These are phyloP conservation scores for Caenorhabditis briggsae DNA, from an alignment of 1,140 invertebrate species.

Conservation along the genomic window DNA sequence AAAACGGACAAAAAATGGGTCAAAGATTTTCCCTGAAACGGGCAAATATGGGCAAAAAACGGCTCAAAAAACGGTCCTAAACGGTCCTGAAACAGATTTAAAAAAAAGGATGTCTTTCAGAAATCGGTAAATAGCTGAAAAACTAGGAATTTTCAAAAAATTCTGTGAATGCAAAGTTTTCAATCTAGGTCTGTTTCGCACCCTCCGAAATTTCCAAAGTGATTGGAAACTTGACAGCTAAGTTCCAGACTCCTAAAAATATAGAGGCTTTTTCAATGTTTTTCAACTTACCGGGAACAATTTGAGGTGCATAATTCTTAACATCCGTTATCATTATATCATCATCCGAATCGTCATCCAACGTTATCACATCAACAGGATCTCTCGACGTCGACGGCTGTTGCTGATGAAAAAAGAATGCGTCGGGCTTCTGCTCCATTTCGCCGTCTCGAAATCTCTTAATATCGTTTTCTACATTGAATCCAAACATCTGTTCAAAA, in stretches of 20 bases:
- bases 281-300: background rate
- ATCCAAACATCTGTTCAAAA: conserved; percentile 58
- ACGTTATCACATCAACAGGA: conserved; percentile 10
- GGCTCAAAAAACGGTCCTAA: too few species aligned
- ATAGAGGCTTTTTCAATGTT: too few species aligned
- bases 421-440: background rate
- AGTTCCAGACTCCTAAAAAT: background rate
- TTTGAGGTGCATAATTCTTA: background rate
- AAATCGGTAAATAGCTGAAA: too few species aligned
- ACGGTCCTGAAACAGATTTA: too few species aligned
- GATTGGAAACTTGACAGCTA: background rate
- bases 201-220: too few species aligned
- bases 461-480: conserved; percentile 38
- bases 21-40: too few species aligned
- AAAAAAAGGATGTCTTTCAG: too few species aligned
- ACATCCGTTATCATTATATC: conserved; percentile 27
- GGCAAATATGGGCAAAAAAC: too few species aligned
- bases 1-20: too few species aligned
- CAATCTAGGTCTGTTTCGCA: too few species aligned
- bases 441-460: conserved; percentile 1
- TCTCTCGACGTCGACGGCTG: conserved; percentile 17
- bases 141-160: too few species aligned
- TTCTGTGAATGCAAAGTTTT: too few species aligned
- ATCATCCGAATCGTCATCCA: conserved; percentile 32
- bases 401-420: background rate